Evolutionary conservation across 2,888 invertebrate genomes (phyloP), one percentile per base, ranked within the genome.

Genomic region (Dicyrtoma fusca): DNA sequence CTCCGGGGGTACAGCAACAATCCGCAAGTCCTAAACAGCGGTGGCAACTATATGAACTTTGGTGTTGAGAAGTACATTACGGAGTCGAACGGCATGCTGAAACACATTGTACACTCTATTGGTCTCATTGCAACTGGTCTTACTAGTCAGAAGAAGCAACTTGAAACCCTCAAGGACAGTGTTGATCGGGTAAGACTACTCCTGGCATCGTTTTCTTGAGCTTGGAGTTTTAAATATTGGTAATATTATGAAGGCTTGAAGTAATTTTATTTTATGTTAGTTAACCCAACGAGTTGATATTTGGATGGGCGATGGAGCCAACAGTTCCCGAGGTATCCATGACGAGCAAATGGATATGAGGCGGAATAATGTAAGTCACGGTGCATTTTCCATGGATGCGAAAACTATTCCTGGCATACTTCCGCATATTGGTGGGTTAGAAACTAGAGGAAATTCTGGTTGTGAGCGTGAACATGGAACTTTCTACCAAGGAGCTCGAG

Each of bases 141-240:
- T 26, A 19, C n/a, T 23, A 55, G 47, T 34, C 71, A 71, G 23
- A 71, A 65, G n/a, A 64, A 59, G 34, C 71, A 71, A 45, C 42
- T 71, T 10, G 44, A 65, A 34, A 25, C 34, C 13, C 59, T 71
- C n/a, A 64, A 65, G 14, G 55, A 69, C 14, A 21, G 42, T 13
- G 55, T 69, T 6, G 69, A 69, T n/a, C 55, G 44, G 23, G 69
- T 69, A 57, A 34, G 34, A 34, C 34, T 34, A 34, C 8, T 3
- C 3, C 34, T 34, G n/a, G n/a, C 10, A n/a, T n/a, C n/a, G n/a
- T 61, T 61, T 61, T 13, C 3, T 17, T 17, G 17, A 3, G 51
- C 13, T 44, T 14, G 26, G 8, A n/a, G 26, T 61, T 61, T n/a
- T n/a, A n/a, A n/a, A n/a, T n/a, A 14, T 11, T 23, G n/a, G 23